A percentile compares a stretch with the other conserved stretches of the same genome.
These are phyloP conservation scores for Pachydiplax longipennis DNA, from an alignment of 2,888 invertebrate species.

Conservation along the genomic window DNA sequence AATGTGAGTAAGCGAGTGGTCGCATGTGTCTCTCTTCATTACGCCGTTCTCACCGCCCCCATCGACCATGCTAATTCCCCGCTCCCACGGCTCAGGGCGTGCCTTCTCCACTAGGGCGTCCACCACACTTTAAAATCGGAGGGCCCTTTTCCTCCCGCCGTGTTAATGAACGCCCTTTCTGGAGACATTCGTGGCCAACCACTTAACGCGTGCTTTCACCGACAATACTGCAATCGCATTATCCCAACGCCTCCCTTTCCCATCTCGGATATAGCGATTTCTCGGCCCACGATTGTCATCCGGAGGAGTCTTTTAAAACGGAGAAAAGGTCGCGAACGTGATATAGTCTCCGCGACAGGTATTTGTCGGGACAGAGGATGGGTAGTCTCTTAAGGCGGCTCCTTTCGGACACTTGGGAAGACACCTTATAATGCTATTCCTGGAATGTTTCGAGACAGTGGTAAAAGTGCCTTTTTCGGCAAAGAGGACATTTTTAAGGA, in stretches of 20 bases:
- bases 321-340: too few species aligned
- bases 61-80: not conserved
- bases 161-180: conserved; percentile 20
- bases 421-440: too few species aligned
- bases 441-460: too few species aligned
- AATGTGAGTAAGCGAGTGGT: not conserved
- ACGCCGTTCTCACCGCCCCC: not conserved
- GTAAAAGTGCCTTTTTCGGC: too few species aligned
- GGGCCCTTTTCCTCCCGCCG: not conserved
- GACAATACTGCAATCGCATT: not conserved
- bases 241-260: not conserved
- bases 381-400: too few species aligned
- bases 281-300: not conserved
- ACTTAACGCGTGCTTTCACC: conserved; percentile 8
- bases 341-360: too few species aligned
- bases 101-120: not conserved
- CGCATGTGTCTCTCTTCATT: conserved; percentile 4
- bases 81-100: conserved; percentile 10
- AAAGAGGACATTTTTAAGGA: too few species aligned
- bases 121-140: not conserved
- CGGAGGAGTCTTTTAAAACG: too few species aligned
- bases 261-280: not conserved
- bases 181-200: not conserved
- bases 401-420: too few species aligned
- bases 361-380: too few species aligned